Percentiles rank a stretch among this genome's conserved stretches.
phyloP scores from a whole-genome alignment of 2,888 invertebrate genomes.

The Hirudinaria manillensis region DNA sequence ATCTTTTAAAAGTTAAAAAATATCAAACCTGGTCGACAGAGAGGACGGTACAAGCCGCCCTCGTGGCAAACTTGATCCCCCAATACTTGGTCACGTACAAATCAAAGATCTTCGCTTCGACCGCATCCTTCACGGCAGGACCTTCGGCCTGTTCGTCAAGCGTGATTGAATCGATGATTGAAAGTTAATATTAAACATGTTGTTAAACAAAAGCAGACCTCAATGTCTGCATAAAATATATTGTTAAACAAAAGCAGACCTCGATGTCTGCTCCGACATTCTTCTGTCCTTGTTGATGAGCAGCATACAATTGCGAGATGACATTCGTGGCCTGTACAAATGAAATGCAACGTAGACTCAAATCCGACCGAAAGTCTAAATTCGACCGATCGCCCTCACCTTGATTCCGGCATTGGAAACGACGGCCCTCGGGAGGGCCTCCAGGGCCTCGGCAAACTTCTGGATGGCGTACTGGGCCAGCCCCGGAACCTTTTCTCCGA shows the following conservation, averaged over 20 bases:
- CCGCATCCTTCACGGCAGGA: conserved; percentile 68
- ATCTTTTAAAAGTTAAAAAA: too few relatives aligned
- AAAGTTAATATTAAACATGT: not conserved
- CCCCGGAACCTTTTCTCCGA: conserved; percentile 59
- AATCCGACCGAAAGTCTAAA: too few relatives aligned
- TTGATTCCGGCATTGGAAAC: conserved; percentile 90
- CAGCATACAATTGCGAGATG: conserved; percentile 79
- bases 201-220: not conserved
- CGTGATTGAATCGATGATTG: too few relatives aligned
- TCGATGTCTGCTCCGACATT: conserved; percentile 82
- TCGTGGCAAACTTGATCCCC: conserved; percentile 90
- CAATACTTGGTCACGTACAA: conserved; percentile 76
- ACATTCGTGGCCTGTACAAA: conserved; percentile 63
- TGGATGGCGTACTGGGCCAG: conserved; percentile 93
- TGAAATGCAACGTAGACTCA: not conserved
- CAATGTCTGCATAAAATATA: too few relatives aligned
- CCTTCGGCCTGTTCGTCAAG: conserved; percentile 65
- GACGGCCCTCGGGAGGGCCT: conserved; percentile 81
- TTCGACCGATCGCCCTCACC: conserved; percentile 44
- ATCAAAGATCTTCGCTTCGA: conserved; percentile 66
- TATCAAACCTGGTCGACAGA: conserved; percentile 73
- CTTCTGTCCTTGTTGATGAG: conserved; percentile 82
- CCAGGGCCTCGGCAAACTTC: conserved; percentile 78
- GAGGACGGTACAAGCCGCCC: conserved; percentile 83
- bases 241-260: conserved; percentile 48